Percentiles rank a stretch among this genome's conserved stretches.
Conservation (phyloP, 2,888 invertebrate species). For the Epinotia bilunana region DNA sequence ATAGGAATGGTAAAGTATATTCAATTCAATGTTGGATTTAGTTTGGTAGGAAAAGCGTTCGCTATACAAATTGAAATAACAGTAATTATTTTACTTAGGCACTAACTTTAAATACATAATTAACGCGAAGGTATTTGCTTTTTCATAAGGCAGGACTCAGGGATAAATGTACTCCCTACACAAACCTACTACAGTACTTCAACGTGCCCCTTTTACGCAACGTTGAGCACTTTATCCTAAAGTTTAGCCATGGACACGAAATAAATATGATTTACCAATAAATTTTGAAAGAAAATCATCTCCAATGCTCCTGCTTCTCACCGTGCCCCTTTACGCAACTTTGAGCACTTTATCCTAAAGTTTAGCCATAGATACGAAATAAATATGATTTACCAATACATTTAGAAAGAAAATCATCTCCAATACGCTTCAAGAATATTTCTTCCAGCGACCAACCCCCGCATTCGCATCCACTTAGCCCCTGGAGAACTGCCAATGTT, state of each 20-base stretch:
- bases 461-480: constrained; percentile 31
- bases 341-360: constrained; percentile 2
- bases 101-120: too few species aligned
- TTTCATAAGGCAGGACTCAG: too few species aligned
- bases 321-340: neutral
- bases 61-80: neutral
- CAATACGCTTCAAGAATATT: constrained; percentile 16
- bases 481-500: constrained; percentile 40
- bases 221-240: constrained; percentile 1
- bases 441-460: neutral
- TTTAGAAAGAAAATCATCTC: constrained; percentile 10
- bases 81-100: too few species aligned
- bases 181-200: too few species aligned
- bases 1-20: neutral
- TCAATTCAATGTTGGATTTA: neutral
- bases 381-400: constrained; percentile 18
- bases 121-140: too few species aligned
- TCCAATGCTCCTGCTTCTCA: too few species aligned
- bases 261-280: constrained; percentile 21
- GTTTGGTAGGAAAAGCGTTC: neutral
- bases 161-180: too few species aligned
- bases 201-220: neutral
- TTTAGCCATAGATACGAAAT: constrained; percentile 9
- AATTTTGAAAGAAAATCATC: constrained; percentile 10
- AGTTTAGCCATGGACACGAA: constrained; percentile 8